Conservation (phyloP, 2,797 vertebrate genomes). For the Vireo griseus region DNA sequence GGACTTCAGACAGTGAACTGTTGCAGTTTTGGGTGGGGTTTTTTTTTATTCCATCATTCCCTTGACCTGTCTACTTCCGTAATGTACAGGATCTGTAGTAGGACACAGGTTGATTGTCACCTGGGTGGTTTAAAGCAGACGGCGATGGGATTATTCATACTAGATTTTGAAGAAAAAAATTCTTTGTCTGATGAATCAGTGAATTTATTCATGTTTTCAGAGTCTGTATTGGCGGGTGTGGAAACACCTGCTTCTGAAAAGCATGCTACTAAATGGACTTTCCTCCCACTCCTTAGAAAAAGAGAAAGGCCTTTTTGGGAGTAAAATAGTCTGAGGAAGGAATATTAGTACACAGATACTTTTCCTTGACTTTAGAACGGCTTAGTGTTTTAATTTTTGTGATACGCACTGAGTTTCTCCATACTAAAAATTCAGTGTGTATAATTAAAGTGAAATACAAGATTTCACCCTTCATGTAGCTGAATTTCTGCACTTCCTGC, state of each 20-base stretch:
- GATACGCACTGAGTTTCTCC: neutral
- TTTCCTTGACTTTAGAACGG: neutral
- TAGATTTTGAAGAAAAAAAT: neutral
- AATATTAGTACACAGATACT: neutral
- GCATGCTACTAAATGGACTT: neutral
- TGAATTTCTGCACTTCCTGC: neutral
- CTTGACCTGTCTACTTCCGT: neutral
- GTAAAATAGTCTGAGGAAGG: neutral
- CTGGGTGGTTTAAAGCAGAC: neutral
- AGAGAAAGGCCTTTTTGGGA: neutral
- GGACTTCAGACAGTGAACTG: neutral
- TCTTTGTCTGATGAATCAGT: neutral
- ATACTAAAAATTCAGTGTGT: neutral
- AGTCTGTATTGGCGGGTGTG: neutral
- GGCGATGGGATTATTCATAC: neutral
- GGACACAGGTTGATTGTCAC: neutral
- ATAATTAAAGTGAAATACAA: neutral
- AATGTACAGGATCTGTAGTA: neutral
- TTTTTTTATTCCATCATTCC: neutral
- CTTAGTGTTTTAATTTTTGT: neutral
- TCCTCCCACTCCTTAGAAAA: neutral
- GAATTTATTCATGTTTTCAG: neutral
- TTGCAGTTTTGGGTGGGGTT: neutral
- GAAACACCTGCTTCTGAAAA: neutral
- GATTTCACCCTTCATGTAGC: neutral